phyloP scores from a whole-genome alignment of 2,888 invertebrate species.

The Dioctria linearis region DNA sequence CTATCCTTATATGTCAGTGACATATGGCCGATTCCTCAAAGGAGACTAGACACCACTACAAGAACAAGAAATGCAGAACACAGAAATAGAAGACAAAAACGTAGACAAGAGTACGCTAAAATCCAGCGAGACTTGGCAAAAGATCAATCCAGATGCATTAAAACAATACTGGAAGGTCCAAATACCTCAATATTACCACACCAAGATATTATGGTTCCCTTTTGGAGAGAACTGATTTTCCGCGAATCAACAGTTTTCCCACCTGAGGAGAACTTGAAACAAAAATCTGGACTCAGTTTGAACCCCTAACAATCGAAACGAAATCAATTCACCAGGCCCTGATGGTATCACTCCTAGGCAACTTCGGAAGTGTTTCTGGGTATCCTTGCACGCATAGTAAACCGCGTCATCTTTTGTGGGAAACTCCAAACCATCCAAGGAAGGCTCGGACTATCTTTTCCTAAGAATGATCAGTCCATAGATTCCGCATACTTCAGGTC shows the following conservation, averaged over 20 bases:
- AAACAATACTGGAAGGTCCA: background rate
- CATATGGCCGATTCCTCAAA: background rate
- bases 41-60: background rate
- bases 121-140: background rate
- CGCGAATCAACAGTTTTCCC: background rate
- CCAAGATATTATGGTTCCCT: background rate
- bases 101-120: background rate
- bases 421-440: background rate
- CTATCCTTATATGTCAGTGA: background rate
- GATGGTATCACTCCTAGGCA: constrained; percentile 24
- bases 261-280: background rate
- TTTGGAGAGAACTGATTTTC: background rate
- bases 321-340: background rate
- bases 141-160: constrained; percentile 18
- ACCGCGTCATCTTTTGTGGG: background rate
- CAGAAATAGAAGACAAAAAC: background rate
- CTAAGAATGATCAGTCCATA: background rate
- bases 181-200: background rate
- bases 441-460: background rate
- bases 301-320: background rate
- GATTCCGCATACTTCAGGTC: constrained; percentile 10
- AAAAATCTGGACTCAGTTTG: background rate
- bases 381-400: background rate
- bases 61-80: background rate
- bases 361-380: background rate